phyloP scores from a whole-genome alignment of 2,888 invertebrate species.

The Belgica antarctica region DNA sequence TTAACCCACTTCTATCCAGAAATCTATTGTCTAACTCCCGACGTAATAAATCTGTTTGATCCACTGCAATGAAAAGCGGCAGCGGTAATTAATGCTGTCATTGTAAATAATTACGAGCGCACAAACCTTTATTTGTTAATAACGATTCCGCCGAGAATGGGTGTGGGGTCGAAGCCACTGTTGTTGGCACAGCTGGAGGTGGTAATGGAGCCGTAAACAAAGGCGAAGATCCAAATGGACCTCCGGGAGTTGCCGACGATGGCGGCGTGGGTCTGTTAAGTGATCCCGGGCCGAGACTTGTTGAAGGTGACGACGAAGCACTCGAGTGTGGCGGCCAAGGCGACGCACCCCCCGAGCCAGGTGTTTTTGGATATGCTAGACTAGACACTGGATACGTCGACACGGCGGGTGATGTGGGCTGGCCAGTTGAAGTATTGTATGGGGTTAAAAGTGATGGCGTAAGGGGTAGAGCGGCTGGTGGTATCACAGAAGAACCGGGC shows the following conservation, averaged over 20 bases:
- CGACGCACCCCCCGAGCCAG: constrained; percentile 49
- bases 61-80: too few relatives aligned
- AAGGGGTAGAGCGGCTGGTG: constrained; percentile 47
- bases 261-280: constrained; percentile 1
- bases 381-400: constrained; percentile 36
- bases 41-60: constrained; percentile 79
- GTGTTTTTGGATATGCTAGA: constrained; percentile 45
- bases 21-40: constrained; percentile 88
- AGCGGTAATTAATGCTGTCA: background rate
- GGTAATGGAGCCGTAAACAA: constrained; percentile 68
- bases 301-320: constrained; percentile 39
- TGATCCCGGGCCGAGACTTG: background rate
- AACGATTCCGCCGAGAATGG: constrained; percentile 86
- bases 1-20: constrained; percentile 78
- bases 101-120: background rate
- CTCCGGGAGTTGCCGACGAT: background rate
- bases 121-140: constrained; percentile 70
- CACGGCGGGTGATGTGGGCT: background rate
- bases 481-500: constrained; percentile 48
- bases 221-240: constrained; percentile 55
- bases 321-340: constrained; percentile 44
- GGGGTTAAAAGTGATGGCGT: constrained; percentile 26
- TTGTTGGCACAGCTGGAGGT: constrained; percentile 55
- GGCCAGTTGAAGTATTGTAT: constrained; percentile 28
- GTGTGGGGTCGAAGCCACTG: constrained; percentile 65